These are phyloP conservation scores for Lepidocyrtinus sp. DNA, from an alignment of 2,888 invertebrate species.

Conservation along the genomic window DNA sequence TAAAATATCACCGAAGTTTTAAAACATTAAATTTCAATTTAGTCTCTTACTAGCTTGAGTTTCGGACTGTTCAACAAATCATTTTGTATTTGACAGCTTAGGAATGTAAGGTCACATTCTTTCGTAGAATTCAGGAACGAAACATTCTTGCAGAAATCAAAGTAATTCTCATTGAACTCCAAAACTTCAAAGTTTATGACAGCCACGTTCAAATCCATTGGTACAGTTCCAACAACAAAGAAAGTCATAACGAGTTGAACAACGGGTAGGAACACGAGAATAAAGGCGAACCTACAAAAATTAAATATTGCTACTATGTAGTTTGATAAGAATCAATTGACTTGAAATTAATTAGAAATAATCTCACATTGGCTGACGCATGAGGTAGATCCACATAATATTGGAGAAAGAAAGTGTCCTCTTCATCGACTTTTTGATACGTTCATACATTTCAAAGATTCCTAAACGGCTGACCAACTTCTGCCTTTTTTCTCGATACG, in stretches of 20 bases:
- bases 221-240: slow-evolving; percentile 41
- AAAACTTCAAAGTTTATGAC: slow-evolving; percentile 28
- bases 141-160: slow-evolving; percentile 16
- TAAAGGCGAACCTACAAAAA: slow-evolving; percentile 40
- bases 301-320: too few species aligned
- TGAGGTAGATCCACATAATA: slow-evolving; percentile 43
- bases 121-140: slow-evolving; percentile 5
- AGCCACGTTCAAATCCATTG: slow-evolving; percentile 17
- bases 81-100: slow-evolving; percentile 44
- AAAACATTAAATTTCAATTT: too few species aligned
- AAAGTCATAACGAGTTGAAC: slow-evolving; percentile 50
- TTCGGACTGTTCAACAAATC: slow-evolving; percentile 14
- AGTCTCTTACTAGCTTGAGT: slow-evolving; percentile 34
- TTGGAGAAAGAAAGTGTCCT: slow-evolving; percentile 32
- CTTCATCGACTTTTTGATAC: neutral
- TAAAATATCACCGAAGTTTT: too few species aligned
- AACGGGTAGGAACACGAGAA: slow-evolving; percentile 43
- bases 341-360: neutral
- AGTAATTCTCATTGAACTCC: neutral
- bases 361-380: slow-evolving; percentile 43
- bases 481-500: neutral
- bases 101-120: slow-evolving; percentile 28
- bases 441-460: too few species aligned
- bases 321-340: neutral
- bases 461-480: neutral